These are phyloP conservation scores for Ypsolopha scabrella DNA, from an alignment of 2,888 invertebrate genomes.

Conservation along the genomic window DNA sequence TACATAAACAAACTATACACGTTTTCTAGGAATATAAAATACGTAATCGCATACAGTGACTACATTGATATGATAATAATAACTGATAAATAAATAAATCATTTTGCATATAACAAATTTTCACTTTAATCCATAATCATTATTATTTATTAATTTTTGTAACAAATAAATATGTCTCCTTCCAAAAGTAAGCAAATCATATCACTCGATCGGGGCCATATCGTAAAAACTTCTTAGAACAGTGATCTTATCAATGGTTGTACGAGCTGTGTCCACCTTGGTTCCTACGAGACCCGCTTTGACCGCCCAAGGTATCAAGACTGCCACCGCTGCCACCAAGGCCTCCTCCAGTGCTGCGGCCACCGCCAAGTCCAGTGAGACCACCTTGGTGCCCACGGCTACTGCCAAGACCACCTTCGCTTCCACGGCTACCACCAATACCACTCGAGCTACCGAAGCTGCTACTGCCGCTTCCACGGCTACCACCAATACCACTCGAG, in stretches of 20 bases:
- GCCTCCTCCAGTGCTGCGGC: constrained; percentile 5
- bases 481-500: constrained; percentile 7
- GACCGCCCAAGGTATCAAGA: constrained; percentile 12
- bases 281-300: constrained; percentile 8
- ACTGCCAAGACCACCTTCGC: background rate
- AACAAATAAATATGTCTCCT: too few relatives aligned
- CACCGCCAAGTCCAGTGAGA: background rate
- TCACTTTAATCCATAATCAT: too few relatives aligned
- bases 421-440: background rate
- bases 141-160: too few relatives aligned
- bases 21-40: too few relatives aligned
- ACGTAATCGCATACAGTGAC: too few relatives aligned
- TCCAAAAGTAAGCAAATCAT: too few relatives aligned
- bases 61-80: too few relatives aligned
- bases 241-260: background rate
- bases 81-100: too few relatives aligned
- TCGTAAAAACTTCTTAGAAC: too few relatives aligned
- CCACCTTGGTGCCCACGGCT: background rate
- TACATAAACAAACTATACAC: too few relatives aligned
- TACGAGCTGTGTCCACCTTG: constrained; percentile 6
- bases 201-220: too few relatives aligned
- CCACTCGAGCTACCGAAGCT: constrained; percentile 1
- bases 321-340: constrained; percentile 9
- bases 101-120: too few relatives aligned
- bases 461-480: background rate